Evolutionary conservation across 2,113 vertebrate genomes (phyloP).

Genomic region (Chiloscyllium plagiosum): DNA sequence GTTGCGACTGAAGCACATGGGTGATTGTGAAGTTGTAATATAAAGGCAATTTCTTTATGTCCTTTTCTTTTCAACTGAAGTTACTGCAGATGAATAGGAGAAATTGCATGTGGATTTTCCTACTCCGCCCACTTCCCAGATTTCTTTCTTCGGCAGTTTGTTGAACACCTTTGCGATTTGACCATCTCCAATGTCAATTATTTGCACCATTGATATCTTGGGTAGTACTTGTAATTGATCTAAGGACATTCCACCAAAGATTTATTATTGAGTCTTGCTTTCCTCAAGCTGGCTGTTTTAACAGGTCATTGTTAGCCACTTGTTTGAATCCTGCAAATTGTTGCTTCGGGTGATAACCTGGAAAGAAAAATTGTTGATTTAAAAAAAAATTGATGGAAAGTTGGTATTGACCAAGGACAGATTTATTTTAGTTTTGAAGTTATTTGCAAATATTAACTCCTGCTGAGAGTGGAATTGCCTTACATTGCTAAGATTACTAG

Average conservation of each 20-base stretch:
- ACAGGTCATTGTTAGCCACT: neutral
- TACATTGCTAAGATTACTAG: neutral
- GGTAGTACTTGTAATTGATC: neutral
- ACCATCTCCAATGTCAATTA: neutral
- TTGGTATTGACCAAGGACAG: neutral
- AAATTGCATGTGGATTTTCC: neutral
- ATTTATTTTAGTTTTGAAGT: constrained; percentile 16
- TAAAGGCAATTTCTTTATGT: neutral
- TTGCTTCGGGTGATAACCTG: neutral
- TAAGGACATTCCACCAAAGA: neutral
- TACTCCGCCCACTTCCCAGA: neutral
- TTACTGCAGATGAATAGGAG: neutral
- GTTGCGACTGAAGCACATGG: neutral
- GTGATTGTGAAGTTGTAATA: too few species aligned
- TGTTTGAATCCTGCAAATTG: neutral
- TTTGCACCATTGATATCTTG: neutral
- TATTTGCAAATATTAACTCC: constrained; percentile 15
- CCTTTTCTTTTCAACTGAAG: neutral
- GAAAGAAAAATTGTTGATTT: neutral
- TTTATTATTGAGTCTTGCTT: neutral
- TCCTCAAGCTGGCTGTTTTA: neutral
- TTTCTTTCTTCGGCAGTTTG: neutral
- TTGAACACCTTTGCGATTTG: neutral
- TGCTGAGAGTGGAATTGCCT: neutral
- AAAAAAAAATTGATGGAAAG: neutral